Base-by-base conservation (phyloP, 2,888 invertebrate genomes). In the Agrilus cyanescens region DNA sequence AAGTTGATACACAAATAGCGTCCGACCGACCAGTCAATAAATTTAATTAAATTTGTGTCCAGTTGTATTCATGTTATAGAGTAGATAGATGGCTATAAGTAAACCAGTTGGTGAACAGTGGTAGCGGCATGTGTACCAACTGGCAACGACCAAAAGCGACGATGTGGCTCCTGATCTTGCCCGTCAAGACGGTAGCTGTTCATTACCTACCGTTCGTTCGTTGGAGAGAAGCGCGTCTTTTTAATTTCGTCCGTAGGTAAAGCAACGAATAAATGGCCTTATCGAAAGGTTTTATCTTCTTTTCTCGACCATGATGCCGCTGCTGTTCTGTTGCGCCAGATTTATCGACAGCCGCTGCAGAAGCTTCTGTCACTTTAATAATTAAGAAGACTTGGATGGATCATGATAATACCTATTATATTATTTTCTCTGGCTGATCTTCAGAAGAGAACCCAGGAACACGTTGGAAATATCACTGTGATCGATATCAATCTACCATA, bases 161-260 rank as follows among this genome's bases (percentile, higher is more conserved):
- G 10, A n/a, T n/a, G 25, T 25, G 10, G 25, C 25, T 25, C 10
- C 10, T 10, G 25, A 10, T 10, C 31, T 6, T 25, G 10, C 8
- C 10, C 25, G 25, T 25, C 25, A 47, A 45, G 43, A 46, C 50
- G 49, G 53, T 53, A 53, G 53, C 50, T 53, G 54, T 52, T 50
- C 52, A 55, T 56, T 55, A 56, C 50, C 47, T 52, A 50, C 32
- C 51, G 45, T n/a, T n/a, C n/a, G n/a, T n/a, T n/a, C 25, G 25
- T 25, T 25, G 25, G 53, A 52, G 54, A 47, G 53, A 50, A 50
- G 51, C 51, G 54, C 50, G 53, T 53, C 54, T 51, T 57, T 55
- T 55, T 57, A 54, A 56, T 57, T 54, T 54, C 52, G 52, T 50
- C 47, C 49, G 48, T 50, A 48, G 50, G 45, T 46, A 51, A 53